Evolutionary conservation across 2,113 vertebrate species (phyloP).

Genomic region (Bettongia penicillata): DNA sequence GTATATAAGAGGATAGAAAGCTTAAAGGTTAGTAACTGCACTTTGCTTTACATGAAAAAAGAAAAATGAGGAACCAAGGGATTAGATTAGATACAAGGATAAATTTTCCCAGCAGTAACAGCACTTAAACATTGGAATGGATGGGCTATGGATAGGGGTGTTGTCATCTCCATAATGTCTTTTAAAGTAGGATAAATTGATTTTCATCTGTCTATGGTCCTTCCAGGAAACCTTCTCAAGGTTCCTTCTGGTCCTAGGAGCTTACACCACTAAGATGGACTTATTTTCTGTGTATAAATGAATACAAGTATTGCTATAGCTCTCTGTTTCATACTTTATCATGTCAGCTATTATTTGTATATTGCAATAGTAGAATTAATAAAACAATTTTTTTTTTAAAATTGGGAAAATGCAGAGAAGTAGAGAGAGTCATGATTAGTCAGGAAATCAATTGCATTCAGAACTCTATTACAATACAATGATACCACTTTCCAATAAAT

Average conservation of each 20-base stretch:
- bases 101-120: background rate
- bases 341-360: background rate
- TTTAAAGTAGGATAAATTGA: slow-evolving; percentile 25
- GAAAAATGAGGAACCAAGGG: background rate
- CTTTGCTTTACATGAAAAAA: background rate
- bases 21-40: background rate
- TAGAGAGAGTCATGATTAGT: background rate
- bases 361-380: background rate
- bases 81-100: slow-evolving; percentile 36
- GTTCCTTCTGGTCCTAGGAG: background rate
- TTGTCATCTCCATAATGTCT: background rate
- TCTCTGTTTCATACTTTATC: background rate
- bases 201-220: background rate
- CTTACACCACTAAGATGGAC: background rate
- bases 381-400: background rate
- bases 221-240: background rate
- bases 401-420: background rate
- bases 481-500: background rate
- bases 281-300: background rate
- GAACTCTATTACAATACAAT: background rate
- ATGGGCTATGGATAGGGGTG: background rate
- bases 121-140: background rate
- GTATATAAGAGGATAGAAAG: background rate
- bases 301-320: background rate
- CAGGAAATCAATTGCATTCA: background rate